phyloP scores from a whole-genome alignment of 2,888 invertebrate genomes.

The Tholera decimalis region DNA sequence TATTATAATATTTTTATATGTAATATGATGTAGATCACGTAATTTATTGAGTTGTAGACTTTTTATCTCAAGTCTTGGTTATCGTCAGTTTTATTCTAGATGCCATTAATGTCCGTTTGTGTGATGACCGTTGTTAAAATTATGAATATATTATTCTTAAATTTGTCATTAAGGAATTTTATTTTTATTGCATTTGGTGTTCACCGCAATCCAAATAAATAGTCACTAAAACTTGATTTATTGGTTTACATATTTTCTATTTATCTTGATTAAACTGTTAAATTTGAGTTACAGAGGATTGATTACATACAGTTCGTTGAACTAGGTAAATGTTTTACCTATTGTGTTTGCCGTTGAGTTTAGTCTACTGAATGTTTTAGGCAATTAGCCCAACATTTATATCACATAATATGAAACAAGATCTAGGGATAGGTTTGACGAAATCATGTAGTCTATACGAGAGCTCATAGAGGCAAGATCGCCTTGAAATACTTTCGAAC shows the following conservation, averaged over 20 bases:
- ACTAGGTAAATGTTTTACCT: conserved; percentile 18
- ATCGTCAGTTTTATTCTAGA: conserved; percentile 22
- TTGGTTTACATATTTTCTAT: background rate
- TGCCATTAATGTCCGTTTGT: conserved; percentile 5
- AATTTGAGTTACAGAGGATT: conserved; percentile 15
- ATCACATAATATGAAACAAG: conserved; percentile 32
- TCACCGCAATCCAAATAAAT: conserved; percentile 10
- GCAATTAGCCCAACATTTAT: conserved; percentile 42
- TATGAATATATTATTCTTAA: conserved; percentile 3
- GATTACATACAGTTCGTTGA: conserved; percentile 16
- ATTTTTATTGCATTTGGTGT: conserved; percentile 5
- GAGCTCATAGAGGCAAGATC: conserved; percentile 82
- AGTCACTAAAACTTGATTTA: background rate
- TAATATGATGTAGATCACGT: conserved; percentile 38
- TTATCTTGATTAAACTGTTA: background rate
- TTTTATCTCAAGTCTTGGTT: conserved; percentile 31
- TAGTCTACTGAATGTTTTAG: conserved; percentile 20
- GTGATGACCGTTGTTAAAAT: conserved; percentile 9
- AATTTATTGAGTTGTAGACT: conserved; percentile 30
- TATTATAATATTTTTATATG: conserved; percentile 17
- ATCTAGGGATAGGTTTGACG: conserved; percentile 58
- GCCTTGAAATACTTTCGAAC: conserved; percentile 91
- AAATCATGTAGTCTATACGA: conserved; percentile 70
- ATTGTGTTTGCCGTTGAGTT: conserved; percentile 37
- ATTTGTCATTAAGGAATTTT: background rate